Evolutionary conservation across 2,113 vertebrate species (phyloP).

Genomic region (Heteronetta atricapilla): DNA sequence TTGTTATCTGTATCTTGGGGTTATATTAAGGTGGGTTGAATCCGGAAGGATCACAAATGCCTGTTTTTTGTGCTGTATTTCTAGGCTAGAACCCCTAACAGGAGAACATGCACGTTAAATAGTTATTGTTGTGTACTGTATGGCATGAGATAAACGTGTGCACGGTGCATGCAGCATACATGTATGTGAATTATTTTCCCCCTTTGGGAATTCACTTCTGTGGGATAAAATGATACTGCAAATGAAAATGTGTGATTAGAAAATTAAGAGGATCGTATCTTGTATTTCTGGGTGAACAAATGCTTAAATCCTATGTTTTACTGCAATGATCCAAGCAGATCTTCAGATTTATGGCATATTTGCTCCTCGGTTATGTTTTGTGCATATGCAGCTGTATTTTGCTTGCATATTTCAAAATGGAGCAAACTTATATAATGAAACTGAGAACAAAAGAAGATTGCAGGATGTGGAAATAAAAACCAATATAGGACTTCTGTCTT

Average conservation of each 20-base stretch:
- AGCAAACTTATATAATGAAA: neutral
- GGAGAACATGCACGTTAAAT: neutral
- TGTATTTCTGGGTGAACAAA: neutral
- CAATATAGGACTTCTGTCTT: neutral
- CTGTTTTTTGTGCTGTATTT: neutral
- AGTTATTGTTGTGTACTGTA: neutral
- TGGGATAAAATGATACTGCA: neutral
- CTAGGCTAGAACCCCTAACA: neutral
- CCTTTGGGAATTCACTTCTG: neutral
- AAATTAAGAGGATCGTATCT: neutral
- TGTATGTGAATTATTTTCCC: neutral
- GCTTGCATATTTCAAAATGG: neutral
- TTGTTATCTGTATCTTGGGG: slow-evolving; percentile 96
- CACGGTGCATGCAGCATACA: neutral
- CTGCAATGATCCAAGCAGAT: neutral
- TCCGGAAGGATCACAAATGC: neutral
- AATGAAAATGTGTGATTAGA: neutral
- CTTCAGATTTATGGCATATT: neutral
- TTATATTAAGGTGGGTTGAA: slow-evolving; percentile 95
- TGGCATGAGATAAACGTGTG: neutral
- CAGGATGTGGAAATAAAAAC: neutral
- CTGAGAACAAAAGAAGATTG: neutral
- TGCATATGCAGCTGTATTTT: neutral
- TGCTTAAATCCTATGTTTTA: neutral
- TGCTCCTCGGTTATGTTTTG: neutral